Conservation (phyloP, 2,113 vertebrate genomes). For the Phalacrocorax carbo region DNA sequence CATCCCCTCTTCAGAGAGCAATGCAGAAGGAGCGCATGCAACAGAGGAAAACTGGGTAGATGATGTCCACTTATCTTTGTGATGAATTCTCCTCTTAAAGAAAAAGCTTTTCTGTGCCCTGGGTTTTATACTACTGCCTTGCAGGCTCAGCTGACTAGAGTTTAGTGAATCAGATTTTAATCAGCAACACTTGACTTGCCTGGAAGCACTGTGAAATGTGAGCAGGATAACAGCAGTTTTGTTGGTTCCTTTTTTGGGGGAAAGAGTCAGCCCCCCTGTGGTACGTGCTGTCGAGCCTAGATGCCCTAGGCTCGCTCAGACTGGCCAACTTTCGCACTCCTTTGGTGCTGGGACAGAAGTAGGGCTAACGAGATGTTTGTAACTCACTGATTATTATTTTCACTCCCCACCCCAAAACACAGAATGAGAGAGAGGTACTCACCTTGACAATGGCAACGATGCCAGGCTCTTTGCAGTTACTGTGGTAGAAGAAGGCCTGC, state of each 20-base stretch:
- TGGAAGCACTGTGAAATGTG: neutral
- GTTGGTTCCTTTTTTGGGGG: neutral
- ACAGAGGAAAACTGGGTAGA: neutral
- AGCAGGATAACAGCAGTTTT: neutral
- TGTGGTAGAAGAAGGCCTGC: conserved; percentile 95
- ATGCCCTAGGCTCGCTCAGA: neutral
- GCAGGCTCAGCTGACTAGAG: neutral
- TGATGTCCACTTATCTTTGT: neutral
- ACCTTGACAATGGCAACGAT: conserved; percentile 89
- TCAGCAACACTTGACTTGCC: neutral
- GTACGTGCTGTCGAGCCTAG: neutral
- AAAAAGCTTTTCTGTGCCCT: neutral
- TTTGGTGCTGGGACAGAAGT: neutral
- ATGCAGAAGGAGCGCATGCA: neutral
- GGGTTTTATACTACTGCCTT: neutral
- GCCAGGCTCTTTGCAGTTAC: conserved; percentile 95
- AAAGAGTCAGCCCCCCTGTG: neutral
- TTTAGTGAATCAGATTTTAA: neutral
- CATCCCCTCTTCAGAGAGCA: neutral
- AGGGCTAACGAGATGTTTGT: neutral
- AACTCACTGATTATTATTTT: neutral
- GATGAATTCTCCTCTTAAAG: neutral
- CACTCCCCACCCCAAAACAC: neutral
- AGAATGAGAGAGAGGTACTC: neutral
- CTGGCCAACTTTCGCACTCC: neutral